A percentile compares a stretch with the other conserved stretches of the same genome.
Conservation (phyloP, 2,888 invertebrate species). For the Cataglyphis altisquamis region DNA sequence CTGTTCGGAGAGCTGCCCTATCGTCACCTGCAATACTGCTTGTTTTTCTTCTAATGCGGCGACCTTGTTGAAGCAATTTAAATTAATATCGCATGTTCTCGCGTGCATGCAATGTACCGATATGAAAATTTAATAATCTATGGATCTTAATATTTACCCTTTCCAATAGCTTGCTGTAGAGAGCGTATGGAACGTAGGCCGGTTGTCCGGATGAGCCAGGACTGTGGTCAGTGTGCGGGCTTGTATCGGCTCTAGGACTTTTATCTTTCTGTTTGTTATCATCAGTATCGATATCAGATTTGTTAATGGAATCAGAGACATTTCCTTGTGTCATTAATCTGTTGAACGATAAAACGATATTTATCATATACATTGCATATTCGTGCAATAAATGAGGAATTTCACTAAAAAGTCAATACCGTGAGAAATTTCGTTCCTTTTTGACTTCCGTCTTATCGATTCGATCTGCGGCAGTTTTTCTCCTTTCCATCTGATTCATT, state of each 20-base stretch:
- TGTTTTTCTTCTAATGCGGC: constrained; percentile 81
- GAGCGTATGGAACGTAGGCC: constrained; percentile 83
- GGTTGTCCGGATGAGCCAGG: constrained; percentile 73
- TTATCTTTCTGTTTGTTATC: constrained; percentile 78
- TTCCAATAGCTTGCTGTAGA: constrained; percentile 83
- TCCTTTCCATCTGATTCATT: constrained; percentile 83
- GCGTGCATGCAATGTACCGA: constrained; percentile 13
- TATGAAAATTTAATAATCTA: constrained; percentile 2
- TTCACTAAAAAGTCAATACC: constrained; percentile 62
- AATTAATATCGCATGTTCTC: constrained; percentile 39
- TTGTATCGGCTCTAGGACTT: constrained; percentile 74
- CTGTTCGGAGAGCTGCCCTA: constrained; percentile 80
- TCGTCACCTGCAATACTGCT: constrained; percentile 79
- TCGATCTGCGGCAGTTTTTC: constrained; percentile 79
- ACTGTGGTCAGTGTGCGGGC: constrained; percentile 64
- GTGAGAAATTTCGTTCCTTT: constrained; percentile 78
- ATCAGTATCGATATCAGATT: constrained; percentile 75
- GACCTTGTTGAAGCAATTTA: constrained; percentile 73
- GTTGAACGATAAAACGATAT: constrained; percentile 12
- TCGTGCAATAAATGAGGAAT: neutral
- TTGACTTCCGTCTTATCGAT: constrained; percentile 80
- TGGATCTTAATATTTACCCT: constrained; percentile 77
- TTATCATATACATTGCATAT: neutral
- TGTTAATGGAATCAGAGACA: constrained; percentile 70
- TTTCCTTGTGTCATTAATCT: constrained; percentile 72